These are phyloP conservation scores for Acanthis flammea DNA, from an alignment of 2,797 vertebrate species.

Conservation along the genomic window DNA sequence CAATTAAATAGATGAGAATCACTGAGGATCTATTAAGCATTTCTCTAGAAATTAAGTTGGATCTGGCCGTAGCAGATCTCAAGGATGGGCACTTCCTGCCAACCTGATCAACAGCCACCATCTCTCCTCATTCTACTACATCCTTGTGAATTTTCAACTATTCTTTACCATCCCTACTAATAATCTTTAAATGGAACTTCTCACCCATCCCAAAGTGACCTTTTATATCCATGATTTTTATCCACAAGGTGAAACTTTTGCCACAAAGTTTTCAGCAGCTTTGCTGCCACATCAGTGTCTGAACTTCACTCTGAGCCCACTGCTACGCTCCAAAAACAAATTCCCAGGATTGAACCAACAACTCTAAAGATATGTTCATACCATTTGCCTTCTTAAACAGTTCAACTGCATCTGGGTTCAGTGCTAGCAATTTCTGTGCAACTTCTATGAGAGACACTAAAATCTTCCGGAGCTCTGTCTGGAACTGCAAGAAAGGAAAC, in stretches of 20 bases:
- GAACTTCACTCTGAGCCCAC: neutral
- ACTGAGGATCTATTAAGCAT: neutral
- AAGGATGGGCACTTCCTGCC: neutral
- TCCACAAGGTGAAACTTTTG: neutral
- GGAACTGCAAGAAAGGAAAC: slow-evolving; percentile 84
- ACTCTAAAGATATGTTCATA: slow-evolving; percentile 23
- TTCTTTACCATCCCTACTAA: neutral
- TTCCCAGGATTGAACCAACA: neutral
- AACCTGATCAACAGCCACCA: neutral
- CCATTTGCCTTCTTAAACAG: slow-evolving; percentile 97
- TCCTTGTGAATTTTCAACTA: neutral
- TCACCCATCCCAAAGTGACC: neutral
- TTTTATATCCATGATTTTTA: neutral
- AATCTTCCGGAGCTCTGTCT: slow-evolving; percentile 97
- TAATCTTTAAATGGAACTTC: neutral
- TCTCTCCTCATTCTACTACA: neutral
- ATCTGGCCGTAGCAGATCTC: neutral
- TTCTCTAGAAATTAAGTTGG: neutral
- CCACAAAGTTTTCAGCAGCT: neutral
- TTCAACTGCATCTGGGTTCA: slow-evolving; percentile 97
- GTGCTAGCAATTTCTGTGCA: slow-evolving; percentile 94
- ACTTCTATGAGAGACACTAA: slow-evolving; percentile 97
- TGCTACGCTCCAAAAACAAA: neutral
- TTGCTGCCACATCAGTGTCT: neutral
- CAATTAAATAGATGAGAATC: neutral